Base-by-base conservation (phyloP, 2,888 invertebrate genomes). In the Pseudanteris insignis region DNA sequence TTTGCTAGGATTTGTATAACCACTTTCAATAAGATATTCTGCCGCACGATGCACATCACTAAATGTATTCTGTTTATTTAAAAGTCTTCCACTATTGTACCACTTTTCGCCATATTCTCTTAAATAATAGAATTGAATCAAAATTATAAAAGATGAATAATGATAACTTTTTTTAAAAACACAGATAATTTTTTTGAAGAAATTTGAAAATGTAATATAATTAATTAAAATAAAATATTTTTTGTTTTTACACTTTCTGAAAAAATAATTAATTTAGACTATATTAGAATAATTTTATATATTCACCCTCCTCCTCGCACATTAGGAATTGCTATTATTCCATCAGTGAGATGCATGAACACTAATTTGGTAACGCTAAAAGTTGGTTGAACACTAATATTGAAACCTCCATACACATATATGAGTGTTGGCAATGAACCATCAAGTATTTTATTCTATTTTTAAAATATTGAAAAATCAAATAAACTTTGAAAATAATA, bases 401-500 rank as follows among this genome's bases (percentile, higher is more conserved):
- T 96, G 81, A 99, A 99, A 0, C 98, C 98, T 46, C 98, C 98
- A 81, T 98, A 98, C 9, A 96, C 98, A 81, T 97, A 97, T 24
- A 99, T 81, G 33, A 96, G 83, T 63, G 92, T 90, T 0, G 96
- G 94, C 74, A 86, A 86, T n/a, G 85, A 82, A 2, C 90, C 88
- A 80, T 92, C 87, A 63, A 81, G 81, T 3, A 83, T 79, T 8
- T 90, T 71, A 54, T 84, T 85, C 90, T 91, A 46, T 21, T 30
- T 14, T n/a, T n/a, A n/a, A n/a, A n/a, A n/a, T n/a, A n/a, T n/a
- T n/a, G n/a, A n/a, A n/a, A n/a, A n/a, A n/a, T n/a, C n/a, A n/a
- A n/a, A n/a, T n/a, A n/a, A n/a, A n/a, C n/a, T n/a, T n/a, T n/a
- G n/a, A n/a, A n/a, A n/a, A n/a, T n/a, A n/a, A n/a, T n/a, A n/a